Evolutionary conservation across 2,888 invertebrate genomes (phyloP).

Genomic region (Pseudeuparius sepicola): DNA sequence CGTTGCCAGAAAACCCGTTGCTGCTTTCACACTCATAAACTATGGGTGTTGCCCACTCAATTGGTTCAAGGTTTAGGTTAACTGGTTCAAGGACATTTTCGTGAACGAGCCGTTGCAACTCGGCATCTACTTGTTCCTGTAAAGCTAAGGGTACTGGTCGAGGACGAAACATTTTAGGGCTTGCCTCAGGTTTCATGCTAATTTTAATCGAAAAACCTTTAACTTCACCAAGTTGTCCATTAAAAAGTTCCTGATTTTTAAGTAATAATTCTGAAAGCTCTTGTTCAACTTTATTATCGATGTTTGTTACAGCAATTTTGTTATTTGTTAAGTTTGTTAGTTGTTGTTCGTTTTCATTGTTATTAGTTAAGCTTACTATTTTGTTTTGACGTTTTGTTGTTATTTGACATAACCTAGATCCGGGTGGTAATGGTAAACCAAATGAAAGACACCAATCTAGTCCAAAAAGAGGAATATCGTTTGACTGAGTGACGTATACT

Average conservation of each 20-base stretch:
- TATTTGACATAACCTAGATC: no score
- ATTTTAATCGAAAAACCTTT: conserved; percentile 9
- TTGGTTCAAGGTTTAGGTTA: conserved; percentile 18
- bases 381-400: no score
- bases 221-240: conserved; percentile 6
- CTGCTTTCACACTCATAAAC: no score
- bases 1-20: no score
- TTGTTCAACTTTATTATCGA: no score
- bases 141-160: conserved; percentile 16
- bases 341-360: no score
- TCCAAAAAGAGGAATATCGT: conserved; percentile 1
- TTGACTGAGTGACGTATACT: neutral
- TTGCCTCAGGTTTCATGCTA: conserved; percentile 8
- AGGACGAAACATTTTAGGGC: conserved; percentile 10
- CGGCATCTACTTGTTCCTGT: conserved; percentile 19
- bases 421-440: neutral
- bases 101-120: conserved; percentile 20
- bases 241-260: conserved; percentile 14
- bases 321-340: no score
- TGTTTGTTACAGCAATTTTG: no score
- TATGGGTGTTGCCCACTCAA: conserved; percentile 24
- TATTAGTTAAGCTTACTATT: no score
- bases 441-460: conserved; percentile 1
- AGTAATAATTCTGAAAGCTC: no score
- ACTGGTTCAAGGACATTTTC: conserved; percentile 22